phyloP scores from a whole-genome alignment of 2,113 vertebrate genomes.

The Micronycteris hirsuta region DNA sequence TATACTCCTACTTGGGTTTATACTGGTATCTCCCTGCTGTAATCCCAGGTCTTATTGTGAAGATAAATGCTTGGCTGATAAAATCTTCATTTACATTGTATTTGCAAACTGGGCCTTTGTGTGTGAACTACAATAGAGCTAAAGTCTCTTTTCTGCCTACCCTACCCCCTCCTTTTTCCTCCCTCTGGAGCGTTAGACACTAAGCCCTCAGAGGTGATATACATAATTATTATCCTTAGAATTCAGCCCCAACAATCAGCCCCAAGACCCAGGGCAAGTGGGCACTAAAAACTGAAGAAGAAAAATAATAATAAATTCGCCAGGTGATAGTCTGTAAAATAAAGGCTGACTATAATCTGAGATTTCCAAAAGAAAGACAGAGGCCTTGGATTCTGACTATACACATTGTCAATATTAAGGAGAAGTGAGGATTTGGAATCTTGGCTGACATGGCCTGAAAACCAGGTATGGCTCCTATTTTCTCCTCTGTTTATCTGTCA shows the following conservation, averaged over 20 bases:
- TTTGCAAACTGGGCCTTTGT: conserved; percentile 33
- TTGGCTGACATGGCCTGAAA: not conserved
- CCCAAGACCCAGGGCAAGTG: not conserved
- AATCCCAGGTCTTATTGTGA: conserved; percentile 1
- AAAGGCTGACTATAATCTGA: not conserved
- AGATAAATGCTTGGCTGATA: conserved; percentile 30
- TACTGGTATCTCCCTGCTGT: not conserved
- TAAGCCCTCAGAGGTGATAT: not conserved
- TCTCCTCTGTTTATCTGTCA: not conserved
- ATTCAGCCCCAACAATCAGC: not conserved
- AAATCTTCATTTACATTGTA: conserved; percentile 34
- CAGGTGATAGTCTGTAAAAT: not conserved
- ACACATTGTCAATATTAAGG: not conserved
- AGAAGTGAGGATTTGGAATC: not conserved
- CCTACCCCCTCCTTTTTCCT: not conserved
- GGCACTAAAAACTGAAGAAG: not conserved
- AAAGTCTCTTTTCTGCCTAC: not conserved
- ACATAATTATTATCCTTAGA: not conserved
- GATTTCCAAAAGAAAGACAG: not conserved
- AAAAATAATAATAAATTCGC: not conserved
- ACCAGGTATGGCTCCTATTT: not conserved
- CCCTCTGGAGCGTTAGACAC: not conserved
- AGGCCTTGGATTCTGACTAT: not conserved
- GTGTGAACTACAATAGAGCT: conserved; percentile 8
- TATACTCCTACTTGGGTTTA: conserved; percentile 11